Evolutionary conservation across 2,797 vertebrate species (phyloP).

Genomic region (Gadopsis bispinosus): DNA sequence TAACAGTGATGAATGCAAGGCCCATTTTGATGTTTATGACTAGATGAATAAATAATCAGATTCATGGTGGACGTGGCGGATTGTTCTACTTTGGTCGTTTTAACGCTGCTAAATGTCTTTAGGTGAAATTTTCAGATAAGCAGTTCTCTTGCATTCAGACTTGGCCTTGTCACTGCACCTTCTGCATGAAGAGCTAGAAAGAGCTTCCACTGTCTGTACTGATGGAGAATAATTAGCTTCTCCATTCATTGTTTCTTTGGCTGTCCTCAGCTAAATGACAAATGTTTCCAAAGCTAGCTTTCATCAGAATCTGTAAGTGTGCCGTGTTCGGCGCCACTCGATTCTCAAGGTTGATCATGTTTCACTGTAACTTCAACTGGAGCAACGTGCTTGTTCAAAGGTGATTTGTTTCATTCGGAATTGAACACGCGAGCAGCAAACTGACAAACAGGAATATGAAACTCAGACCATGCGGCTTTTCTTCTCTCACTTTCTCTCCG

Average conservation of each 20-base stretch:
- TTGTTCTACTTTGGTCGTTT: not conserved
- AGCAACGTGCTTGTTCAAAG: not conserved
- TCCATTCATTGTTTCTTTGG: constrained; percentile 33
- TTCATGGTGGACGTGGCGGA: not conserved
- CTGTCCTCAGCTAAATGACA: not conserved
- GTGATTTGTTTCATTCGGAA: constrained; percentile 13
- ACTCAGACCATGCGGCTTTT: constrained; percentile 47
- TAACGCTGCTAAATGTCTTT: not conserved
- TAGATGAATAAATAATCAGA: constrained; percentile 20
- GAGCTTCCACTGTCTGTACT: constrained; percentile 27
- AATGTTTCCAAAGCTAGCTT: constrained; percentile 2
- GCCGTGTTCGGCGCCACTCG: not conserved
- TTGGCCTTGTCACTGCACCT: not conserved
- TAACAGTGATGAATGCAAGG: not conserved
- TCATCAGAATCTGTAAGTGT: not conserved
- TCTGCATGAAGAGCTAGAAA: constrained; percentile 3
- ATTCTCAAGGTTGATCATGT: not conserved
- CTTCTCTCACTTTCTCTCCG: constrained; percentile 32
- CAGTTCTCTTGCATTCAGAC: not conserved
- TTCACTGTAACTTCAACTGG: constrained; percentile 9
- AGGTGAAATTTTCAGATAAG: not conserved
- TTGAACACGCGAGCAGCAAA: not conserved
- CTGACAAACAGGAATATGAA: constrained; percentile 16
- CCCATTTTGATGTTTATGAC: constrained; percentile 15
- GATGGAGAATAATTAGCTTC: constrained; percentile 10